Percentiles rank a stretch among this genome's conserved stretches.
Evolutionary conservation across 2,888 invertebrate genomes (phyloP).

Genomic region (Thymelicus acteon): DNA sequence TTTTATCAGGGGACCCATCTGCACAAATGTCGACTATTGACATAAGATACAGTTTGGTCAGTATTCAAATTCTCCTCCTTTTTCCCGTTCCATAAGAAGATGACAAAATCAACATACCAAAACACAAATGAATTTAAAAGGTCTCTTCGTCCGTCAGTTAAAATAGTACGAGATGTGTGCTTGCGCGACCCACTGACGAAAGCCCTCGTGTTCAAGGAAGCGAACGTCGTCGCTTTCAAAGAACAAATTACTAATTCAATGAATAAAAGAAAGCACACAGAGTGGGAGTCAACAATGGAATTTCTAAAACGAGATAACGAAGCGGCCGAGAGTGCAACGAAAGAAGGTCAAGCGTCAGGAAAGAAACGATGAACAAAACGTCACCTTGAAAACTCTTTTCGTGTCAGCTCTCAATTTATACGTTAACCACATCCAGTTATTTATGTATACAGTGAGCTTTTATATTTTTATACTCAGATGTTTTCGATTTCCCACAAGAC

Average conservation of each 20-base stretch:
- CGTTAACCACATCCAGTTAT: not conserved
- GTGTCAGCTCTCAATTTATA: slow-evolving; percentile 2
- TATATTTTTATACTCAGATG: not conserved
- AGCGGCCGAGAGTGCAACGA: slow-evolving; percentile 25
- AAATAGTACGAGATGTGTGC: not conserved
- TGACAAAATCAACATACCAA: not conserved
- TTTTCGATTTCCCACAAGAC: too few species aligned
- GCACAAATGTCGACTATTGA: too few species aligned
- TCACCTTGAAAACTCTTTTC: slow-evolving; percentile 30
- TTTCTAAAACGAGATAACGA: slow-evolving; percentile 35
- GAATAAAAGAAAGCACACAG: slow-evolving; percentile 31
- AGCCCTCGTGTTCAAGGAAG: slow-evolving; percentile 12
- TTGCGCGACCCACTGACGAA: slow-evolving; percentile 15
- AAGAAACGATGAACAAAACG: slow-evolving; percentile 27
- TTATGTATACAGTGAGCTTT: not conserved
- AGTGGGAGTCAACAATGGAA: slow-evolving; percentile 21
- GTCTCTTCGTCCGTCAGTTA: not conserved
- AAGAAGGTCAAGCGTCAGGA: slow-evolving; percentile 25
- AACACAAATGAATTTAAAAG: not conserved
- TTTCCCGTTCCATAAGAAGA: not conserved
- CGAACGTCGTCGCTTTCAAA: slow-evolving; percentile 18
- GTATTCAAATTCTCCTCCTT: too few species aligned
- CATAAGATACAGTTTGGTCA: too few species aligned
- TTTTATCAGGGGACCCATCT: too few species aligned
- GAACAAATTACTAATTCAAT: slow-evolving; percentile 30